These are phyloP conservation scores for Ifrita kowaldi DNA, from an alignment of 2,113 vertebrate genomes.

Conservation along the genomic window DNA sequence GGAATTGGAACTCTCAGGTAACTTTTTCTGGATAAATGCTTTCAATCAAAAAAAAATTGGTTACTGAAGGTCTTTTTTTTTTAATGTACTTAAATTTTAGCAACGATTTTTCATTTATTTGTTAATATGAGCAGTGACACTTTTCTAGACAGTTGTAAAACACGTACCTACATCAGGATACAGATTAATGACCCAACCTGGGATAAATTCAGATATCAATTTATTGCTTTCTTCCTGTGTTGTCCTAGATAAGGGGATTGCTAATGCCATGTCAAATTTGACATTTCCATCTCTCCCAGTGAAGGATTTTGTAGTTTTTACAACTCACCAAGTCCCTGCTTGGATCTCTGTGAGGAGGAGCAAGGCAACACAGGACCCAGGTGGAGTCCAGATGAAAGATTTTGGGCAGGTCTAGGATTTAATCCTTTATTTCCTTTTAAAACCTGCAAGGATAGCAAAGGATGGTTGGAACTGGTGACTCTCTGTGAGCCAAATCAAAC, in stretches of 20 bases:
- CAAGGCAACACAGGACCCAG: neutral
- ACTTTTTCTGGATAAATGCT: slow-evolving; percentile 2
- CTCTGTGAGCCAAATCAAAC: neutral
- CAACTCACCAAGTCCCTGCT: neutral
- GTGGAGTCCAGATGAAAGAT: neutral
- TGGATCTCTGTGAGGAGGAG: neutral
- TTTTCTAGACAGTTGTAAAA: neutral
- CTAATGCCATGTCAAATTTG: neutral
- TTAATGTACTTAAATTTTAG: neutral
- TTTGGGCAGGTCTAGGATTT: neutral
- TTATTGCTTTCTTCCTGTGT: neutral
- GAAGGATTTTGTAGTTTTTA: neutral
- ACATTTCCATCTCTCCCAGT: neutral
- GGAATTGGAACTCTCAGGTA: slow-evolving; percentile 22
- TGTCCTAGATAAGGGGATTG: neutral
- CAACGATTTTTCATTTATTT: neutral
- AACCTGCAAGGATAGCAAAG: neutral
- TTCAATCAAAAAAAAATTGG: neutral
- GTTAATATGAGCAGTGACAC: neutral
- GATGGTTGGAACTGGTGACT: neutral
- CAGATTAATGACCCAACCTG: neutral
- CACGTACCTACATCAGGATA: neutral
- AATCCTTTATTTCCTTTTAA: neutral
- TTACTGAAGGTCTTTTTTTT: neutral
- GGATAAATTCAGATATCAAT: neutral